phyloP scores from a whole-genome alignment of 2,113 vertebrate species.

The Pseudorectes ferrugineus region DNA sequence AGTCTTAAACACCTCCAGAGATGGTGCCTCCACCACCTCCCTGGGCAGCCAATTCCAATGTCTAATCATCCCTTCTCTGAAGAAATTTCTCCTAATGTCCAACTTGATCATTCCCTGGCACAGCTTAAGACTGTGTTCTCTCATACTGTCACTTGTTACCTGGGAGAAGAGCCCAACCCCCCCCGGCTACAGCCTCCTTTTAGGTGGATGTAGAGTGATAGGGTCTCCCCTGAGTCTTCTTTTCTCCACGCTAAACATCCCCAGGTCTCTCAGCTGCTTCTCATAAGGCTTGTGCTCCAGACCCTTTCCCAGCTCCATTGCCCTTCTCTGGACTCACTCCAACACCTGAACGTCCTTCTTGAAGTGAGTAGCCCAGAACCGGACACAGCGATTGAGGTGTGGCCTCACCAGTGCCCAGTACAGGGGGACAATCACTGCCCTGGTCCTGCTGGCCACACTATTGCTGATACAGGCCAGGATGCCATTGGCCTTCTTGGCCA shows the following conservation, averaged over 20 bases:
- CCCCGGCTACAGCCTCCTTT: not conserved
- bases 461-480: not conserved
- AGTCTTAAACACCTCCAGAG: not conserved
- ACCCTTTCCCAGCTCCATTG: not conserved
- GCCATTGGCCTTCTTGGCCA: no score
- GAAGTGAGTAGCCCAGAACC: not conserved
- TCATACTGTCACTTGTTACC: not conserved
- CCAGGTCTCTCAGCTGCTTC: not conserved
- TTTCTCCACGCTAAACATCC: not conserved
- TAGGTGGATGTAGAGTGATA: not conserved
- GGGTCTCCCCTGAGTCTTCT: not conserved
- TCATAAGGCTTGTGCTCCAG: not conserved
- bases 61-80: not conserved
- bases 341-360: no score
- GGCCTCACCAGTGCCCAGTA: no score
- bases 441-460: not conserved
- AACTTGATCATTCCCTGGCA: not conserved
- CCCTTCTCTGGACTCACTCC: not conserved
- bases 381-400: accelerated
- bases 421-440: not conserved
- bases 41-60: not conserved
- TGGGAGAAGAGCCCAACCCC: not conserved
- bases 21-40: not conserved
- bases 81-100: not conserved
- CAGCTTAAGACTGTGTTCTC: accelerated